Evolutionary conservation across 2,888 invertebrate species (phyloP).

Genomic region (Tetrapedia diversipes): DNA sequence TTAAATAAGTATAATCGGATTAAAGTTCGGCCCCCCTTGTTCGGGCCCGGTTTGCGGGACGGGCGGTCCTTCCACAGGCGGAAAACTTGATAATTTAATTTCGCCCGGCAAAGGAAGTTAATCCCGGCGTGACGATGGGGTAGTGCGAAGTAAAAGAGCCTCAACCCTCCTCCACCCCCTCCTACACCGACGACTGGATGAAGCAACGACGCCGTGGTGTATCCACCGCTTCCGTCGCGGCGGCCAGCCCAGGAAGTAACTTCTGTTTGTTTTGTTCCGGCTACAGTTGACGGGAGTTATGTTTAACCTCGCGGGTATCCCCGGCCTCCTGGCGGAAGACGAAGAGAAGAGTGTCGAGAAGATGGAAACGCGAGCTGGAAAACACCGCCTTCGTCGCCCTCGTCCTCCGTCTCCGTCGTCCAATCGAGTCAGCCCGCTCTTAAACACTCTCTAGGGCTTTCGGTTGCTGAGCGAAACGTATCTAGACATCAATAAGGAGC

Average conservation of each 20-base stretch:
- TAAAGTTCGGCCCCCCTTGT: slow-evolving; percentile 50
- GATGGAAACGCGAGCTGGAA: slow-evolving; percentile 29
- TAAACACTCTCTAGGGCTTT: slow-evolving; percentile 14
- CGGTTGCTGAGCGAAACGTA: slow-evolving; percentile 36
- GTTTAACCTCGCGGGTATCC: slow-evolving; percentile 63
- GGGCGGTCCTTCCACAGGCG: slow-evolving; percentile 28
- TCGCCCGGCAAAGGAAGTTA: slow-evolving; percentile 73
- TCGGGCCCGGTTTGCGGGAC: slow-evolving; percentile 49
- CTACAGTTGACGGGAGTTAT: slow-evolving; percentile 68
- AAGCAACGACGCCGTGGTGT: slow-evolving; percentile 40
- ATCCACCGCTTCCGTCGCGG: slow-evolving; percentile 56
- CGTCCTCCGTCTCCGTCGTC: slow-evolving; percentile 15
- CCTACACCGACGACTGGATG: too few relatives aligned
- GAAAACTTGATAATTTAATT: slow-evolving; percentile 75
- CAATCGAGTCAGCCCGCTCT: background rate
- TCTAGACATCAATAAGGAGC: slow-evolving; percentile 31
- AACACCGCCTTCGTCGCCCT: background rate
- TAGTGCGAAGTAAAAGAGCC: slow-evolving; percentile 52
- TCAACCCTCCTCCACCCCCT: too few relatives aligned
- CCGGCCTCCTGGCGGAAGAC: slow-evolving; percentile 33
- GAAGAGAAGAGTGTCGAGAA: slow-evolving; percentile 36
- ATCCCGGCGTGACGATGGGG: slow-evolving; percentile 66
- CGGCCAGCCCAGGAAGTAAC: slow-evolving; percentile 60
- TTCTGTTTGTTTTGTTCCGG: slow-evolving; percentile 70
- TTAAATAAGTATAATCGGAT: slow-evolving; percentile 72